A percentile compares a stretch with the other conserved stretches of the same genome.
phyloP scores from a whole-genome alignment of 2,888 invertebrate genomes.

The Eupeodes latifasciatus region DNA sequence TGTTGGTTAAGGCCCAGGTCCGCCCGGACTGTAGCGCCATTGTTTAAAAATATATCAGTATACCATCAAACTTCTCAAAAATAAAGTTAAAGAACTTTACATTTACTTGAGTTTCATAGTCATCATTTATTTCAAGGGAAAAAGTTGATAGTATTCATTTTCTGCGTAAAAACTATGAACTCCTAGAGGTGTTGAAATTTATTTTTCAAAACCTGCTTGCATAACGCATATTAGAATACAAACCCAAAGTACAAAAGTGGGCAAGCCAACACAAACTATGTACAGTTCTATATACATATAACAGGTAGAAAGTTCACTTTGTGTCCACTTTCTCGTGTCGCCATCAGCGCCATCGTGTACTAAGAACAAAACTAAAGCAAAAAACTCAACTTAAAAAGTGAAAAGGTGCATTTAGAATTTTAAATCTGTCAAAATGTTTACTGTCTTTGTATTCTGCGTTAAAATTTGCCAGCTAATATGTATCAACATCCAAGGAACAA shows the following conservation, averaged over 20 bases:
- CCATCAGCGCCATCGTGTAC: not conserved
- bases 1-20: too few relatives aligned
- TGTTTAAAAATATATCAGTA: too few relatives aligned
- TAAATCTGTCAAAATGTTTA: not conserved
- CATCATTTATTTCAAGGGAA: too few relatives aligned
- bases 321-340: not conserved
- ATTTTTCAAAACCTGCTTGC: not conserved
- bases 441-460: not conserved
- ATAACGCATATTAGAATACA: not conserved
- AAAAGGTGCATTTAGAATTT: constrained; percentile 9
- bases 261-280: not conserved
- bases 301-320: not conserved
- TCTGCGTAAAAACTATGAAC: not conserved
- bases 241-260: not conserved
- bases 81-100: too few relatives aligned
- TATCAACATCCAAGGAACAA: not conserved
- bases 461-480: constrained; percentile 20
- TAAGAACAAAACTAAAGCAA: too few relatives aligned
- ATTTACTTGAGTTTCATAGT: too few relatives aligned
- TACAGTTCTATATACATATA: too few relatives aligned
- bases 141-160: too few relatives aligned
- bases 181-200: not conserved
- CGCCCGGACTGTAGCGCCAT: too few relatives aligned
- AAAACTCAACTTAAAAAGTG: not conserved
- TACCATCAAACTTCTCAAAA: too few relatives aligned